Percentiles rank a stretch among this genome's conserved stretches.
Evolutionary conservation across 2,113 vertebrate species (phyloP).

Genomic region (Bos taurus): DNA sequence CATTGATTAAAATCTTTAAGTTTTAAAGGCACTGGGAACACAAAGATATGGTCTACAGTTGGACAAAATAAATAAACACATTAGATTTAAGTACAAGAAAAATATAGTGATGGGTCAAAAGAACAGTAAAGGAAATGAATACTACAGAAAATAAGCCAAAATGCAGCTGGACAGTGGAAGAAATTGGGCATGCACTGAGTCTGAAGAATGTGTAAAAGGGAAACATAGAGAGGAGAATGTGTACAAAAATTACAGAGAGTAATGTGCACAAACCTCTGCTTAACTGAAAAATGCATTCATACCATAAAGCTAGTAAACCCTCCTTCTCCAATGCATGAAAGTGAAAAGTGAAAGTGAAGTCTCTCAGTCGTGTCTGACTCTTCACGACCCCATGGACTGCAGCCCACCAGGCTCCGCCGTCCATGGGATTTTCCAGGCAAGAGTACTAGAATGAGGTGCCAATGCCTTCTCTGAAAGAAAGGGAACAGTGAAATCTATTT

Average conservation of each 20-base stretch:
- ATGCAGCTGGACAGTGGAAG: not conserved
- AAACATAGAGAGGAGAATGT: not conserved
- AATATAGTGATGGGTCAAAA: not conserved
- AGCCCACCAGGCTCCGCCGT: no score
- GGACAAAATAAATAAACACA: not conserved
- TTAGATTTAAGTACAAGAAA: not conserved
- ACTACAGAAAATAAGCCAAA: not conserved
- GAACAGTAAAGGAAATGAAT: not conserved
- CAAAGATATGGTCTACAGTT: not conserved
- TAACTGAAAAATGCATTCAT: not conserved
- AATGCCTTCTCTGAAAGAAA: no score
- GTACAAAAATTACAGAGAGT: not conserved
- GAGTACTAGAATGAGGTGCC: no score
- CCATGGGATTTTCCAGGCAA: no score
- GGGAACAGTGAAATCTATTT: no score
- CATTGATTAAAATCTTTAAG: not conserved
- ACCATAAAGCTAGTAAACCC: not conserved
- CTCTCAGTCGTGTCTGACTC: no score
- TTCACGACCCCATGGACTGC: no score
- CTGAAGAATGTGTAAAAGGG: not conserved
- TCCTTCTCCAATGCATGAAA: no score
- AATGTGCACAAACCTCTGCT: not conserved
- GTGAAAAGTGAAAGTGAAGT: no score
- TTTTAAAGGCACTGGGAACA: not conserved
- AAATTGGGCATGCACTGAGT: not conserved